Evolutionary conservation across 1,140 invertebrate species (phyloP).

Genomic region (Anastatus disparis): DNA sequence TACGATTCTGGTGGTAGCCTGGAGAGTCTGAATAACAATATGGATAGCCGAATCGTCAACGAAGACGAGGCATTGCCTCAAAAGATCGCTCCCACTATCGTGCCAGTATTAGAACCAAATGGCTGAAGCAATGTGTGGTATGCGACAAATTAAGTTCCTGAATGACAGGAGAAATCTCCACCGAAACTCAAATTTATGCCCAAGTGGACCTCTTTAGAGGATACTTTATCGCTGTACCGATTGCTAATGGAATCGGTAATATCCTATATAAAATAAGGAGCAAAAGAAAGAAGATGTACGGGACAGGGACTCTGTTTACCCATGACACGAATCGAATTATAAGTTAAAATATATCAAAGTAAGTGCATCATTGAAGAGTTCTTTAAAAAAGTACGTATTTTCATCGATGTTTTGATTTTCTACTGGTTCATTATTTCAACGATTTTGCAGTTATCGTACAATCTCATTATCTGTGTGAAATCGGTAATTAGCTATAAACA

Average conservation of each 20-base stretch:
- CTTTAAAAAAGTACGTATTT: background rate
- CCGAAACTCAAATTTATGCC: constrained; percentile 7
- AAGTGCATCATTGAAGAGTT: background rate
- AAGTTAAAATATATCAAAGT: constrained; percentile 6
- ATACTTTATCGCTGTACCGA: background rate
- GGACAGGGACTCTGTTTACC: background rate
- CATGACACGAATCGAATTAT: constrained; percentile 12
- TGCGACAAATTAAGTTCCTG: constrained; percentile 14
- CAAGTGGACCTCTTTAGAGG: background rate
- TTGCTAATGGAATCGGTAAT: background rate
- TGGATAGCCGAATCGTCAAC: constrained; percentile 41
- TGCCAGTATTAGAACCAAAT: constrained; percentile 60
- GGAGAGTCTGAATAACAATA: constrained; percentile 63
- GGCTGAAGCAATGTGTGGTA: constrained; percentile 52
- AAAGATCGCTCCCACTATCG: constrained; percentile 49
- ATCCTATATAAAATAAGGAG: constrained; percentile 13
- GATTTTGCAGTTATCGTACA: background rate
- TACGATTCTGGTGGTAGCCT: constrained; percentile 56
- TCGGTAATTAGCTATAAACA: too few relatives aligned
- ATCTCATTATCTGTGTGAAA: too few relatives aligned
- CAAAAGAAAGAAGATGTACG: background rate
- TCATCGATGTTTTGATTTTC: constrained; percentile 5
- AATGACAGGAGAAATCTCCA: constrained; percentile 5
- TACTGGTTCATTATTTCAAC: background rate
- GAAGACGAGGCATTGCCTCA: constrained; percentile 45